Evolutionary conservation across 2,113 vertebrate genomes (phyloP), one percentile per base, ranked within the genome.

Genomic region (Agelaius tricolor): DNA sequence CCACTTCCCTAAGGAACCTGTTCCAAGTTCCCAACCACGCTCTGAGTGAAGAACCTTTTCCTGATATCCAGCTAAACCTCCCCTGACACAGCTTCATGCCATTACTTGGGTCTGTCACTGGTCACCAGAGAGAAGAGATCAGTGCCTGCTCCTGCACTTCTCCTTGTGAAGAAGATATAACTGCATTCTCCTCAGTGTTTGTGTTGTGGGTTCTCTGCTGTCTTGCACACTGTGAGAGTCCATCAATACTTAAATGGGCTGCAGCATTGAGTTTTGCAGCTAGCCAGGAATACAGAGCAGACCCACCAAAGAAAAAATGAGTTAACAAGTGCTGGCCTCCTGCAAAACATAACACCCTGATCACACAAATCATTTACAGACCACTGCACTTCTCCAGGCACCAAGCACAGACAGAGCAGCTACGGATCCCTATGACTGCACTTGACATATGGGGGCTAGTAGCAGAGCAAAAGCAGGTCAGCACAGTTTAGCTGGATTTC

Each of bases 301-400:
- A 92, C 71, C 83, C 57, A 87, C 51, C 84, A 83, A 51, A 63
- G 43, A 55, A 87, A 84, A 91, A 90, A 52, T 0, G 3, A 61
- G 59, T 68, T 59, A 69, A 66, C 39, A 30, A 61, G 67, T 69
- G 67, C 46, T 73, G 46, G 83, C 35, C 69, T 89, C 77, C 74
- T 63, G 57, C 74, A 93, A 84, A 89, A 78, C 27, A 1, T 35
- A 85, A 77, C 67, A 80, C 7, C 13, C 24, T 9, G 8, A 9
- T 65, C 89, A 84, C 8, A 13, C 52, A 96, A 87, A 92, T 80
- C 14, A 63, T 55, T 89, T 59, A 35, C 59, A 84, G 80, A 82
- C 26, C 26, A 4, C 39, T 94, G 58, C 61, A 89, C 11, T 19
- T 54, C 83, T 73, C 11, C 88, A 79, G 54, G 54, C 68, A 88